A percentile compares a stretch with the other conserved stretches of the same genome.
These are phyloP conservation scores for Melikaiella ostensackeni DNA, from an alignment of 2,888 invertebrate species.

Conservation along the genomic window DNA sequence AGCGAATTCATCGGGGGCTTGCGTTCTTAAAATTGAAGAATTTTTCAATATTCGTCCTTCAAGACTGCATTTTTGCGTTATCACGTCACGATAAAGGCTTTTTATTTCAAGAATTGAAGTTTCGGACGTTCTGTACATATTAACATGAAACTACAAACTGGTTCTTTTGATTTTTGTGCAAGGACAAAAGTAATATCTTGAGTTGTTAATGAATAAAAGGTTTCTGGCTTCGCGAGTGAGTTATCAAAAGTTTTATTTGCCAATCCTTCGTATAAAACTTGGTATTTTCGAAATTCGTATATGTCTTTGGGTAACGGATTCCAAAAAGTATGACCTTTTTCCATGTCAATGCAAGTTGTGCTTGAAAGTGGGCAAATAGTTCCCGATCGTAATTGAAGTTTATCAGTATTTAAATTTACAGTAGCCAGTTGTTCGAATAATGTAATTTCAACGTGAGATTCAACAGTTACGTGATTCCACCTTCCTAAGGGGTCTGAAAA, in stretches of 20 bases:
- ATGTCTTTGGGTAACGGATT: slow-evolving; percentile 3
- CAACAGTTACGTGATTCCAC: slow-evolving; percentile 52
- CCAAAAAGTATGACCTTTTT: slow-evolving; percentile 49
- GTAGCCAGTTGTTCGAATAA: slow-evolving; percentile 29
- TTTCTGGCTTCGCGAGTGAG: no score
- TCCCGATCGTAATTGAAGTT: slow-evolving; percentile 43
- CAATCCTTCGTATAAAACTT: slow-evolving; percentile 51
- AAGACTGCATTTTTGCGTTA: slow-evolving; percentile 57
- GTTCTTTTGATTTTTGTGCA: slow-evolving; percentile 14
- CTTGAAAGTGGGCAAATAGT: slow-evolving; percentile 24
- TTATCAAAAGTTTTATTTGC: slow-evolving; percentile 40
- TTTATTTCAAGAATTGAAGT: slow-evolving; percentile 46
- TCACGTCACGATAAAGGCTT: slow-evolving; percentile 54
- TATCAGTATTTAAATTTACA: slow-evolving; percentile 32
- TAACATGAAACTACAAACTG: slow-evolving; percentile 37
- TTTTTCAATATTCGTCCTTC: slow-evolving; percentile 60
- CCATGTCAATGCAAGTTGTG: slow-evolving; percentile 43
- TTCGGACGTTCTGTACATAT: slow-evolving; percentile 49
- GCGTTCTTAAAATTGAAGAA: slow-evolving; percentile 54
- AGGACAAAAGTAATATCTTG: slow-evolving; percentile 51
- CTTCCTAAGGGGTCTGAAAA: slow-evolving; percentile 46
- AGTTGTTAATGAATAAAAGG: slow-evolving; percentile 43
- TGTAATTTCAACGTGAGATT: slow-evolving; percentile 26
- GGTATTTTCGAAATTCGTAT: slow-evolving; percentile 49
- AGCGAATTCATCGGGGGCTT: slow-evolving; percentile 60